Conservation (phyloP, 2,113 vertebrate species). For the Coptodon bakossiorum region DNA sequence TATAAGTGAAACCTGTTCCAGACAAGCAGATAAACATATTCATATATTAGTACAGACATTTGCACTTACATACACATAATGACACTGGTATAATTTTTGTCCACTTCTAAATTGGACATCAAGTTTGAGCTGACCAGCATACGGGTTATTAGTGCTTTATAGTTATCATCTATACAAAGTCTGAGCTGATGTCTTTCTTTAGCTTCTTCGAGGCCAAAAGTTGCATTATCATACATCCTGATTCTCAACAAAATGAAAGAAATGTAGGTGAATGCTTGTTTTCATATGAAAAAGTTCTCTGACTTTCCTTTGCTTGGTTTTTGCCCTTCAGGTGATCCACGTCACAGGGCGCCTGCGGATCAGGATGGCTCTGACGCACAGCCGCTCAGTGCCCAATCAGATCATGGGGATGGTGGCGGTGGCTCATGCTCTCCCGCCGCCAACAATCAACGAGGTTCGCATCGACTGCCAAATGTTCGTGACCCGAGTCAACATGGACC, state of each 20-base stretch:
- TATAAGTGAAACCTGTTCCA: background rate
- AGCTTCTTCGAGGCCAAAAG: background rate
- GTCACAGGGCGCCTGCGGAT: constrained; percentile 92
- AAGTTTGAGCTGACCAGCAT: background rate
- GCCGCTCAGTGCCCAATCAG: constrained; percentile 88
- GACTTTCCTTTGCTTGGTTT: background rate
- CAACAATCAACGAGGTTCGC: constrained; percentile 98
- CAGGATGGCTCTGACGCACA: constrained; percentile 88
- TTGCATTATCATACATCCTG: background rate
- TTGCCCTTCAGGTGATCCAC: constrained; percentile 87
- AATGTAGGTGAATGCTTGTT: background rate
- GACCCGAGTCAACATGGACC: constrained; percentile 99
- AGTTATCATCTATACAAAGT: background rate
- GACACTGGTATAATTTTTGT: background rate
- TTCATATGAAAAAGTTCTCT: background rate
- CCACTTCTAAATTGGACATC: background rate
- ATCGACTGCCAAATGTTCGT: constrained; percentile 99
- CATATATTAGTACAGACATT: constrained; percentile 40
- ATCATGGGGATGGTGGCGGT: constrained; percentile 98
- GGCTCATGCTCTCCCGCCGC: constrained; percentile 93
- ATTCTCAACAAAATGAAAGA: too few species aligned
- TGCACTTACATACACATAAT: background rate
- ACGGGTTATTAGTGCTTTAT: background rate
- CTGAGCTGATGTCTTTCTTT: background rate
- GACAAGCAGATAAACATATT: background rate